A percentile compares a stretch with the other conserved stretches of the same genome.
phyloP scores from a whole-genome alignment of 1,140 invertebrate species.

The Drosophila murphyi region DNA sequence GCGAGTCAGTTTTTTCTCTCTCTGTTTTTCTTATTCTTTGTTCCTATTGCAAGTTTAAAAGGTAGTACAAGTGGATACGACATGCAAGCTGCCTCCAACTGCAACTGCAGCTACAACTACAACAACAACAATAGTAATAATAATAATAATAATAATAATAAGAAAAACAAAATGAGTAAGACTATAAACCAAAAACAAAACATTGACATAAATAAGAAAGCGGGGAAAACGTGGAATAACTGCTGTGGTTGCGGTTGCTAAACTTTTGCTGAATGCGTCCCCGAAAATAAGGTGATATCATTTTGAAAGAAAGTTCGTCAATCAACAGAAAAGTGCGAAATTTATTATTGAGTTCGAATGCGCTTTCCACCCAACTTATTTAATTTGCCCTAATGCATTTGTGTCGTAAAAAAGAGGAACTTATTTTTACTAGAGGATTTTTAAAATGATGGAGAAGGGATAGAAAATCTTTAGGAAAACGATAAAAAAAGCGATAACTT shows the following conservation, averaged over 20 bases:
- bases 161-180: too few species aligned
- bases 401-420: too few species aligned
- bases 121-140: slow-evolving; percentile 22
- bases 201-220: slow-evolving; percentile 78
- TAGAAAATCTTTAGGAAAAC: too few species aligned
- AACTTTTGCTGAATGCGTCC: slow-evolving; percentile 62
- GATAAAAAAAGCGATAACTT: too few species aligned
- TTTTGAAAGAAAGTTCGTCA: slow-evolving; percentile 16
- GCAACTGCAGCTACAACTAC: slow-evolving; percentile 25
- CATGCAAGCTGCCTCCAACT: slow-evolving; percentile 60
- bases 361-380: too few species aligned
- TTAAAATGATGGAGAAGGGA: too few species aligned
- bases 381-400: too few species aligned
- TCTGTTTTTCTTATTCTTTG: slow-evolving; percentile 14
- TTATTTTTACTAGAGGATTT: too few species aligned
- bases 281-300: slow-evolving; percentile 52
- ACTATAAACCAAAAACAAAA: slow-evolving; percentile 67
- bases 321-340: slow-evolving; percentile 15
- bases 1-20: slow-evolving; percentile 48
- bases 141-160: slow-evolving; percentile 33
- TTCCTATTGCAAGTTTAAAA: slow-evolving; percentile 71
- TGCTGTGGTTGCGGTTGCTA: slow-evolving; percentile 56
- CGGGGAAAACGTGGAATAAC: slow-evolving; percentile 29
- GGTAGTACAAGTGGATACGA: slow-evolving; percentile 78
- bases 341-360: slow-evolving; percentile 28